Conservation (phyloP, 2,888 invertebrate species). For the Pristionchus arcanus region DNA sequence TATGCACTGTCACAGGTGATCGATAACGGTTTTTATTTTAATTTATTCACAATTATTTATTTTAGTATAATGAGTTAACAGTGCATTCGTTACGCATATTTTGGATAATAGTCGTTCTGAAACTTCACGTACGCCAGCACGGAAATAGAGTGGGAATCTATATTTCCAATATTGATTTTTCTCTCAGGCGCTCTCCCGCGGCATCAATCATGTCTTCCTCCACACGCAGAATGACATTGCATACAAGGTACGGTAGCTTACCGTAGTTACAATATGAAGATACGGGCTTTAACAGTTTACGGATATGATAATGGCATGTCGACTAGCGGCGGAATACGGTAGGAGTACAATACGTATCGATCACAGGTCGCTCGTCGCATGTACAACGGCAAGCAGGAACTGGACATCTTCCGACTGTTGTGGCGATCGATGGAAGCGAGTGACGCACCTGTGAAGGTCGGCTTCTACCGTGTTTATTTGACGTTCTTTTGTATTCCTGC, state of each 20-base stretch:
- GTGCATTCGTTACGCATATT: too few relatives aligned
- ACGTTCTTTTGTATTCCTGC: too few relatives aligned
- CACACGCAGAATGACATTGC: constrained; percentile 29
- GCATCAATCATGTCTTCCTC: constrained; percentile 11
- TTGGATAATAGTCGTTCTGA: too few relatives aligned
- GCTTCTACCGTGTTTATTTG: background rate
- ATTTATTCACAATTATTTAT: background rate
- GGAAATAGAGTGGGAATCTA: too few relatives aligned
- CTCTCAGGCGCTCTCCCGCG: background rate
- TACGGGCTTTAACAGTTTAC: background rate
- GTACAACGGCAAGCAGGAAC: constrained; percentile 11
- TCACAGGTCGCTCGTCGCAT: background rate
- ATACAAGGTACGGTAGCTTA: background rate
- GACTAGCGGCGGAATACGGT: background rate
- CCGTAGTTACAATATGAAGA: background rate
- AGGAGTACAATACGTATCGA: background rate
- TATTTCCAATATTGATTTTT: background rate
- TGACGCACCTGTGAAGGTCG: background rate
- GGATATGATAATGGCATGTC: background rate
- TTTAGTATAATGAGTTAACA: background rate
- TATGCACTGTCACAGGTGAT: constrained; percentile 37
- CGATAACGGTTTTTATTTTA: too few relatives aligned
- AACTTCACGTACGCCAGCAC: background rate
- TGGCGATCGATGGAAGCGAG: constrained; percentile 10
- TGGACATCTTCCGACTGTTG: constrained; percentile 15